Base-by-base conservation (phyloP, 2,113 vertebrate genomes). In the Beaufortia kweichowensis region DNA sequence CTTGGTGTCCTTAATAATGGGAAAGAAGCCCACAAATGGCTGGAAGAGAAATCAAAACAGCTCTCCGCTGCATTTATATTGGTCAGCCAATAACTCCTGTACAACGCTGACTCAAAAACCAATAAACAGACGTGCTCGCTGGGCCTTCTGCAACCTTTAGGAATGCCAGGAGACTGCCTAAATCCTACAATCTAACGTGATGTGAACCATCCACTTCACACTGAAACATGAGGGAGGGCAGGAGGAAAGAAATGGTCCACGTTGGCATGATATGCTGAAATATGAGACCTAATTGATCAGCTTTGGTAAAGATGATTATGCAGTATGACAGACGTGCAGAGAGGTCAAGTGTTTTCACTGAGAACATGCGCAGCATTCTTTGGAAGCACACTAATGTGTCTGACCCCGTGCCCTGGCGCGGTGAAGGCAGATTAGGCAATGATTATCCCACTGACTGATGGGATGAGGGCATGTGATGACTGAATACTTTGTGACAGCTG, bases 371-470 rank as follows among this genome's bases (percentile, higher is more conserved):
- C 39, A 74, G 29, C 39, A 74, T 83, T 62, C 68, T n/a, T 76
- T 39, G 59, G 71, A 56, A 84, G 67, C 80, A 70, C 66, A 81
- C 80, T 85, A 81, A 86, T 73, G 72, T 81, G 76, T 84, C 80
- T 86, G 85, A 89, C 78, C 81, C 63, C 65, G 74, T 88, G 78
- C 68, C 77, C 81, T 70, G 68, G 61, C 68, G 80, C 75, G 84
- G 85, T 77, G 56, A 60, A 82, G 69, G 69, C 79, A 62, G 60
- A 87, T 87, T 84, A 81, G 33, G 79, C 70, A 29, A 70, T 86
- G 80, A 87, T 86, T 82, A 84, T 76, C 79, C 61, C 78, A 82
- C 66, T 59, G 69, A 78, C 61, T 80, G 84, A 86, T 80, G 57
- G 61, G 75, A 61, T 65, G 21, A 33, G 56, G 35, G 59, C 77